Base-by-base conservation (phyloP, 2,797 vertebrate genomes). In the Chaetodon trifasciatus region DNA sequence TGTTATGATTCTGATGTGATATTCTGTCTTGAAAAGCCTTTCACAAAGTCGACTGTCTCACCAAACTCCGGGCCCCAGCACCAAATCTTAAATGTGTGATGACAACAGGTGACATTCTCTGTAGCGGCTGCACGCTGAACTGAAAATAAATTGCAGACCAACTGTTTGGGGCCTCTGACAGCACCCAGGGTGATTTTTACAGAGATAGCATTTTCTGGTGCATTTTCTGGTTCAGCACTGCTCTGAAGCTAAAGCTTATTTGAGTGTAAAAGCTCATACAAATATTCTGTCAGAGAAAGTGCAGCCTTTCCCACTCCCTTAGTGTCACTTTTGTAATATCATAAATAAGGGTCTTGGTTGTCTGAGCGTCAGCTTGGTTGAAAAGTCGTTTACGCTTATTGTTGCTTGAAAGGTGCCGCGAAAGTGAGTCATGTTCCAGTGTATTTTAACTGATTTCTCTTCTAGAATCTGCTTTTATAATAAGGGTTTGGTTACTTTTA, bases 41-140 rank as follows among this genome's bases (percentile, higher is more conserved):
- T 80, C 21, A 10, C 5, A 17, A 35, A 69, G 70, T 47, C 40
- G 3, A 28, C 62, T 8, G 47, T 64, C 71, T 60, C 52, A 37
- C 21, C 58, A 24, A 84, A 76, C 37, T 72, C 53, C 11, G 3
- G 10, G 23, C 58, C 8, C 16, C 1, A 83, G 50, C 55, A n/a
- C 24, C 3, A n/a, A 4, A 73, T 72, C 64, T 40, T 74, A 61
- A 87, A 88, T 78, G 63, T n/a, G 23, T 37, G 69, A 80, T 86
- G 80, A 82, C 85, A 82, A 86, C 70, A 85, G 81, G 79, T 84
- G 89, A 88, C 86, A 83, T 85, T 86, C 85, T 77, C 72, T 68
- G 70, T 63, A 68, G 70, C 70, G 68, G 73, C 85, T 87, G 76
- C 78, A 79, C 76, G 75, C 70, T 57, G 64, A 86, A 82, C 78